Conservation (phyloP, 53 echinoderm and acorn worm genomes). For the Astropecten irregularis region DNA sequence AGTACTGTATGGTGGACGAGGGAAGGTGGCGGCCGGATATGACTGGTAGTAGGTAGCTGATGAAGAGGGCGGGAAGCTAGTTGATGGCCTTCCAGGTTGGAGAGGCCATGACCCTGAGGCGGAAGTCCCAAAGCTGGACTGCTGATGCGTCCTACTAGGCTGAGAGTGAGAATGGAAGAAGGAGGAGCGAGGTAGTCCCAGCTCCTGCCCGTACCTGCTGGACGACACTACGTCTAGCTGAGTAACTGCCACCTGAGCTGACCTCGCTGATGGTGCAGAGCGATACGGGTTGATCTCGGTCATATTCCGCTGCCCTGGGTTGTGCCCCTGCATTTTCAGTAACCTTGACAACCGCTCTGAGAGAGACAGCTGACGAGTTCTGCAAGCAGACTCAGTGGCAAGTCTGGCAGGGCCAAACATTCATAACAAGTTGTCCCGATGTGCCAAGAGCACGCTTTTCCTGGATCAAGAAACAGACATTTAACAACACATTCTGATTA, state of each 20-base stretch:
- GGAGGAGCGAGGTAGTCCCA: not conserved
- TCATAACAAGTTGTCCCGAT: too few relatives aligned
- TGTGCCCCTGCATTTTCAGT: slow-evolving; percentile 21
- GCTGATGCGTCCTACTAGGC: not conserved
- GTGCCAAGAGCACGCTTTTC: too few relatives aligned
- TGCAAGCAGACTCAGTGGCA: slow-evolving; percentile 11
- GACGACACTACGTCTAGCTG: not conserved
- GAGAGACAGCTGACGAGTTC: slow-evolving; percentile 1
- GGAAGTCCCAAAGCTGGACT: too few relatives aligned
- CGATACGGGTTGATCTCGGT: not conserved
- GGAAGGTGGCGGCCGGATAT: not conserved
- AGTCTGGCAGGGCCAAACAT: slow-evolving; percentile 31
- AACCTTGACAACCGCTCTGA: not conserved
- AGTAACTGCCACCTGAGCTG: too few relatives aligned
- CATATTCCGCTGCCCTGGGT: not conserved
- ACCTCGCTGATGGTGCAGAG: not conserved
- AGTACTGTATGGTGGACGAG: not conserved
- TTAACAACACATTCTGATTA: too few relatives aligned
- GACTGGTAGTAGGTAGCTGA: not conserved
- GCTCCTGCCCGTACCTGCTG: not conserved
- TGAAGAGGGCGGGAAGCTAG: slow-evolving; percentile 7
- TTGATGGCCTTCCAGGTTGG: not conserved
- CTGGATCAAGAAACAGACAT: too few relatives aligned
- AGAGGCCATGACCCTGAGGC: too few relatives aligned
- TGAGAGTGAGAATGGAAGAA: not conserved